Percentiles rank a stretch among this genome's conserved stretches.
phyloP scores from a whole-genome alignment of 2,797 vertebrate species.

The Tachyglossus aculeatus region DNA sequence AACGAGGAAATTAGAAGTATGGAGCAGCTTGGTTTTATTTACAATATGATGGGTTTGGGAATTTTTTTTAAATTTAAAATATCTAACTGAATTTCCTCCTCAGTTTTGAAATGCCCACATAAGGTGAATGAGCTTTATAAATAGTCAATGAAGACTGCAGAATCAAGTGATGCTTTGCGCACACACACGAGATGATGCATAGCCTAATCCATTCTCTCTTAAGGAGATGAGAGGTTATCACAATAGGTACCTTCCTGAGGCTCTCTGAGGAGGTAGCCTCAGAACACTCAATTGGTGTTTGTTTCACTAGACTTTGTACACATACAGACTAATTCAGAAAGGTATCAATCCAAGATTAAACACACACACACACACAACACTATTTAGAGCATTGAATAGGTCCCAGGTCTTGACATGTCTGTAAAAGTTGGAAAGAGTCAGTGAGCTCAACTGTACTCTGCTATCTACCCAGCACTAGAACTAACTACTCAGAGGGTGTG shows the following conservation, averaged over 20 bases:
- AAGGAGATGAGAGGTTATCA: too few relatives aligned
- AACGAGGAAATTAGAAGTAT: constrained; percentile 38
- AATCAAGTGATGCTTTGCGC: constrained; percentile 46
- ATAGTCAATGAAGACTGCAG: constrained; percentile 57
- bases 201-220: too few relatives aligned
- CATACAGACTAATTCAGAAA: not conserved
- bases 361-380: too few relatives aligned
- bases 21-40: not conserved
- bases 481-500: too few relatives aligned
- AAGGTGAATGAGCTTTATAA: constrained; percentile 41
- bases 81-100: constrained; percentile 1
- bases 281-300: too few relatives aligned
- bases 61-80: not conserved
- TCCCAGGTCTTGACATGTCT: constrained; percentile 61
- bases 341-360: not conserved
- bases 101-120: too few relatives aligned
- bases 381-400: constrained; percentile 8
- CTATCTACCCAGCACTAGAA: not conserved
- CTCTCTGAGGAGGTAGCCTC: too few relatives aligned
- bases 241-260: too few relatives aligned
- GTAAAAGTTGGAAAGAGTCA: constrained; percentile 29
- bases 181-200: too few relatives aligned
- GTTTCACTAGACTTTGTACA: too few relatives aligned
- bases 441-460: not conserved
- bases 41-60: not conserved